A percentile compares a stretch with the other conserved stretches of the same genome.
These are phyloP conservation scores for Siphlonurus alternatus DNA, from an alignment of 2,888 invertebrate genomes.

Conservation along the genomic window DNA sequence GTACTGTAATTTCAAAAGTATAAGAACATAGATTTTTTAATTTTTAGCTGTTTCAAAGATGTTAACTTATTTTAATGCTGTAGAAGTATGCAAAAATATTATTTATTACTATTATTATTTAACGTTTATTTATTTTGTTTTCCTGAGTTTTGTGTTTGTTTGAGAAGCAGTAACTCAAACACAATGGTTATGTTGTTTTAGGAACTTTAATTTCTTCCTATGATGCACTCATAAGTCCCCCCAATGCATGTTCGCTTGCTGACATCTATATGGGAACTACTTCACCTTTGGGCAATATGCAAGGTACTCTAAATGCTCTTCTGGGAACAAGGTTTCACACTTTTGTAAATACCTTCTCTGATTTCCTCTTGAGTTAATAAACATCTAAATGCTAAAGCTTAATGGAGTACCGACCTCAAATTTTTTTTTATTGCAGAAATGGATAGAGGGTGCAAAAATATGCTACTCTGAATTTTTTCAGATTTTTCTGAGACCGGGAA, in stretches of 20 bases:
- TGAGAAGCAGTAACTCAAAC: neutral
- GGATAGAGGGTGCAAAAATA: too few species aligned
- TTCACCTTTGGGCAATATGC: neutral
- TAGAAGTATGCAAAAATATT: too few species aligned
- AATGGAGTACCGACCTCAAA: too few species aligned
- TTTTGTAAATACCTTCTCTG: neutral
- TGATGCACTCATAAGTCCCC: neutral
- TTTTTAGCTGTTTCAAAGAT: too few species aligned
- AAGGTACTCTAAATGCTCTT: neutral
- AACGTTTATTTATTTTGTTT: neutral
- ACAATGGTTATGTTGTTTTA: too few species aligned
- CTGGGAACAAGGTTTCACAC: neutral
- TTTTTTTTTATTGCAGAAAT: too few species aligned
- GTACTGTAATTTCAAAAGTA: too few species aligned
- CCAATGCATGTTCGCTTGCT: neutral
- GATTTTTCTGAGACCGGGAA: too few species aligned
- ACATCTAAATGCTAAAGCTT: neutral
- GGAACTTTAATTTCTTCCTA: neutral
- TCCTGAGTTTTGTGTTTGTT: neutral
- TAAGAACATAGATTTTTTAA: too few species aligned
- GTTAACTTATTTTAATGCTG: too few species aligned
- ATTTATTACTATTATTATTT: neutral
- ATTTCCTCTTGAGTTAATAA: constrained; percentile 9
- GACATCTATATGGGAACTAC: neutral
- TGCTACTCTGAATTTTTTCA: too few species aligned